A percentile compares a stretch with the other conserved stretches of the same genome.
phyloP scores from a whole-genome alignment of 2,797 vertebrate species.

The Gorsachius magnificus region DNA sequence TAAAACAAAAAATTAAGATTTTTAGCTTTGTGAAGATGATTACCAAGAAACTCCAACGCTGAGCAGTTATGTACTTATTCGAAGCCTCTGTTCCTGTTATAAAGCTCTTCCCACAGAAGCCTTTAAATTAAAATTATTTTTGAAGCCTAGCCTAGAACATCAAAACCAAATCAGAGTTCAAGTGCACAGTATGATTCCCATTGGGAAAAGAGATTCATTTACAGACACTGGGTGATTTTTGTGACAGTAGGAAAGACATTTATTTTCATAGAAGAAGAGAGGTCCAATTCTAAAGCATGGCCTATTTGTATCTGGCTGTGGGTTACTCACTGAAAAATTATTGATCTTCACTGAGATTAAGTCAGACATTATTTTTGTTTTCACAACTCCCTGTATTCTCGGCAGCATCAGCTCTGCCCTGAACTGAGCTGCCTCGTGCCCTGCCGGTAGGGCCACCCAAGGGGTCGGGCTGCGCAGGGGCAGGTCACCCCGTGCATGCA shows the following conservation, averaged over 20 bases:
- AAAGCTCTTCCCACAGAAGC: slow-evolving; percentile 34
- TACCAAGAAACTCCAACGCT: not conserved
- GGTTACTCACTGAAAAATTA: not conserved
- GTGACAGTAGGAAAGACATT: not conserved
- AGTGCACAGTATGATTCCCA: slow-evolving; percentile 21
- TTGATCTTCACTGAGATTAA: not conserved
- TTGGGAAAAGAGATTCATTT: slow-evolving; percentile 32
- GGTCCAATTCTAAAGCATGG: not conserved
- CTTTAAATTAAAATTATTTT: slow-evolving; percentile 55
- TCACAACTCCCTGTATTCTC: not conserved
- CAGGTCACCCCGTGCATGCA: fast-evolving
- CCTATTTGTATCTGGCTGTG: not conserved
- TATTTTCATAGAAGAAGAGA: not conserved
- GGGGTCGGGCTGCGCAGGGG: not conserved
- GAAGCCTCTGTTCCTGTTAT: slow-evolving; percentile 52
- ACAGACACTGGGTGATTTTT: not conserved
- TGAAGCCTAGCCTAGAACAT: slow-evolving; percentile 50
- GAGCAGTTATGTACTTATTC: not conserved
- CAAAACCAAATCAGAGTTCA: slow-evolving; percentile 63
- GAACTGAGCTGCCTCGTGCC: not conserved
- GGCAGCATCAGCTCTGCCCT: not conserved
- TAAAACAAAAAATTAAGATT: slow-evolving; percentile 58
- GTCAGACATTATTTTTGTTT: not conserved
- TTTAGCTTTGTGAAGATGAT: slow-evolving; percentile 54
- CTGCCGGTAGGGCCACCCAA: fast-evolving